phyloP scores from a whole-genome alignment of 2,113 vertebrate species.

The Centrocercus urophasianus region DNA sequence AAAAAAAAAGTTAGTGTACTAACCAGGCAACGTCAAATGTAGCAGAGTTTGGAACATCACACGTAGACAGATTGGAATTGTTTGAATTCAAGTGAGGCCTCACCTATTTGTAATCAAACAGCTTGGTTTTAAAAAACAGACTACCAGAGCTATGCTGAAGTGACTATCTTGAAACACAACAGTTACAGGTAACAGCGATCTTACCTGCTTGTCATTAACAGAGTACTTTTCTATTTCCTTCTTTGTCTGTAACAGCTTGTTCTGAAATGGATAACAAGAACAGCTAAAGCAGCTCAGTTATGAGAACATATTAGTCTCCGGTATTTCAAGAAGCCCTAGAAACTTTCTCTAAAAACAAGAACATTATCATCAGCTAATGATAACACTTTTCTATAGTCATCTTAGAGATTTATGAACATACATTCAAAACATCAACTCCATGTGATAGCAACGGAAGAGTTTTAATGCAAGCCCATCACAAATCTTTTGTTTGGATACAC shows the following conservation, averaged over 20 bases:
- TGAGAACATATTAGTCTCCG: background rate
- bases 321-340: background rate
- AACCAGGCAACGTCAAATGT: background rate
- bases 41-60: background rate
- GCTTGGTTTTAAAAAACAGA: background rate
- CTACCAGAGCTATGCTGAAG: background rate
- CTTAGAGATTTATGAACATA: background rate
- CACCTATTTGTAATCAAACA: background rate
- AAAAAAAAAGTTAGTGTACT: background rate
- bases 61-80: background rate
- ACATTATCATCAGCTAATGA: background rate
- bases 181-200: background rate
- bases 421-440: background rate
- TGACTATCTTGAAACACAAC: background rate
- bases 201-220: slow-evolving; percentile 96
- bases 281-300: background rate
- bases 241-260: slow-evolving; percentile 92
- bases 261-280: slow-evolving; percentile 75
- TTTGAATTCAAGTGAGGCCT: background rate
- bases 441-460: background rate
- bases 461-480: background rate
- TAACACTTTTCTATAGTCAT: background rate
- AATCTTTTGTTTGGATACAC: background rate
- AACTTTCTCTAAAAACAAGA: background rate
- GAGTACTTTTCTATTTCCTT: slow-evolving; percentile 95